phyloP scores from a whole-genome alignment of 2,888 invertebrate species.

The Liopterus haemorrhoidalis region DNA sequence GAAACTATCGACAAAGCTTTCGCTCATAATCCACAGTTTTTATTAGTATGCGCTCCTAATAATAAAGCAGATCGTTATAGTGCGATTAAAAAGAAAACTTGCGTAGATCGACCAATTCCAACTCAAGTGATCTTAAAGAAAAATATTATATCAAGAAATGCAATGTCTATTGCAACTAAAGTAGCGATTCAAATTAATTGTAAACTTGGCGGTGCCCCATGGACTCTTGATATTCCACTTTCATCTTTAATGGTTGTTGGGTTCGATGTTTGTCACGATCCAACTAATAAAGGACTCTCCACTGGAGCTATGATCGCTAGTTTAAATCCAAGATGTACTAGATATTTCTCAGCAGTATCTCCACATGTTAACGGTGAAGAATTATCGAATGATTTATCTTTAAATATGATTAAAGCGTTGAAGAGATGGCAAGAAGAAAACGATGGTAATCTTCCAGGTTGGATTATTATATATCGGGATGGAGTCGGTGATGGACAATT shows the following conservation, averaged over 20 bases:
- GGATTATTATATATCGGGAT: slow-evolving; percentile 81
- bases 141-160: slow-evolving; percentile 56
- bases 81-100: slow-evolving; percentile 82
- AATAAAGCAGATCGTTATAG: slow-evolving; percentile 71
- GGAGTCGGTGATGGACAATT: slow-evolving; percentile 93
- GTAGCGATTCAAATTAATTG: slow-evolving; percentile 89
- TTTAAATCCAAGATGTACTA: slow-evolving; percentile 50
- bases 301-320: slow-evolving; percentile 78
- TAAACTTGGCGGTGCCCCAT: slow-evolving; percentile 87
- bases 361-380: slow-evolving; percentile 73
- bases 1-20: slow-evolving; percentile 55
- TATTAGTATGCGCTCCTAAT: slow-evolving; percentile 62
- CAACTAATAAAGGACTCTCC: slow-evolving; percentile 57
- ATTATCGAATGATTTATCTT: slow-evolving; percentile 63
- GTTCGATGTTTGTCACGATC: slow-evolving; percentile 85
- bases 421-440: slow-evolving; percentile 48
- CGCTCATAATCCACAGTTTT: slow-evolving; percentile 54
- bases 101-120: slow-evolving; percentile 66
- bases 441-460: slow-evolving; percentile 50
- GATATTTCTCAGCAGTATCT: slow-evolving; percentile 68
- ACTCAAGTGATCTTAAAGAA: slow-evolving; percentile 56
- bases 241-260: slow-evolving; percentile 72
- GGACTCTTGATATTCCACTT: slow-evolving; percentile 68
- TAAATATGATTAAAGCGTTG: slow-evolving; percentile 54
- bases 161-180: slow-evolving; percentile 83